A percentile compares a stretch with the other conserved stretches of the same genome.
Conservation (phyloP, 2,797 vertebrate species). For the Centropyge bicolor region DNA sequence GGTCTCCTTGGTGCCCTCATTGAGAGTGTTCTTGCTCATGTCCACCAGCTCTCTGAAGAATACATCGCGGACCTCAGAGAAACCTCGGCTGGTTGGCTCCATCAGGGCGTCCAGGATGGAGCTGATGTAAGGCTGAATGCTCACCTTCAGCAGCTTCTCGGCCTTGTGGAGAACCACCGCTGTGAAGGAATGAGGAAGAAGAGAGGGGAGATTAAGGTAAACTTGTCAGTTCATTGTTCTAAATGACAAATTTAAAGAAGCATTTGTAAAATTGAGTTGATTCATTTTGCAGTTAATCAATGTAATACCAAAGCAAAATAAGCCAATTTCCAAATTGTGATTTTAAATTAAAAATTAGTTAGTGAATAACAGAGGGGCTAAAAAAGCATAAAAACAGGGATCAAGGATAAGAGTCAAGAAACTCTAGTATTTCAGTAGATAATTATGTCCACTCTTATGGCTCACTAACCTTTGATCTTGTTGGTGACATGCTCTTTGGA, state of each 20-base stretch:
- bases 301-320: background rate
- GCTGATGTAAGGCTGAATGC: conserved; percentile 93
- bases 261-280: no score
- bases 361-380: background rate
- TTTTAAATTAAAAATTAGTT: background rate
- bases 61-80: conserved; percentile 91
- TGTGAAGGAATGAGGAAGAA: conserved; percentile 56
- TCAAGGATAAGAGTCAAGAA: no score
- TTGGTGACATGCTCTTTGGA: conserved; percentile 95
- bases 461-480: conserved; percentile 87
- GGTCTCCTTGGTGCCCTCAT: conserved; percentile 90
- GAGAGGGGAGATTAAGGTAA: background rate
- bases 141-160: conserved; percentile 93
- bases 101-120: conserved; percentile 97
- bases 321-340: background rate
- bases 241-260: no score
- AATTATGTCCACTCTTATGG: background rate
- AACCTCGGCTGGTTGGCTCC: conserved; percentile 95
- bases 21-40: conserved; percentile 94
- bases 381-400: background rate
- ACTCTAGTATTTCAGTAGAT: background rate
- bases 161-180: conserved; percentile 92
- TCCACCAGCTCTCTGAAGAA: conserved; percentile 95
- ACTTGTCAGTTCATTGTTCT: background rate
- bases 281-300: background rate